Conservation (phyloP, 2,113 vertebrate genomes). For the Tyto alba region DNA sequence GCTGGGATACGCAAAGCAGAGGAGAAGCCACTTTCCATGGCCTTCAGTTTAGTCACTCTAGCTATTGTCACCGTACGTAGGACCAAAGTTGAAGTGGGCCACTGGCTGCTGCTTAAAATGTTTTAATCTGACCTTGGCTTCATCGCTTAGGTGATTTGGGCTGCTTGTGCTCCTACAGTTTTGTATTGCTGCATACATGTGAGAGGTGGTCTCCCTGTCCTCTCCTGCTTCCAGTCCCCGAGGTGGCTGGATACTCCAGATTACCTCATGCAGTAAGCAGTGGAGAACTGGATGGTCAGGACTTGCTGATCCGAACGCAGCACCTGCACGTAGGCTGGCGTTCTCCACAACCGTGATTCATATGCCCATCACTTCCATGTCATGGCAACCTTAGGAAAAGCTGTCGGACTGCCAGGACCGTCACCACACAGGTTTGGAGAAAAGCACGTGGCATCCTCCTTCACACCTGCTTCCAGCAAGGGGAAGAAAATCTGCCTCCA, state of each 20-base stretch:
- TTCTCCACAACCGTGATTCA: constrained; percentile 3
- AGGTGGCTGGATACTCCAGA: neutral
- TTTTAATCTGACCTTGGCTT: neutral
- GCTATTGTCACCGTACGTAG: neutral
- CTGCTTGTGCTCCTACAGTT: neutral
- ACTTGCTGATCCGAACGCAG: neutral
- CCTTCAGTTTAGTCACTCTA: neutral
- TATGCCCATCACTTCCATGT: neutral
- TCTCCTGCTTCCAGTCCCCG: neutral
- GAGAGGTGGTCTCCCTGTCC: neutral
- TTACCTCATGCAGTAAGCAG: neutral
- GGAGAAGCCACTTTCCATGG: neutral
- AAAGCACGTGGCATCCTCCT: neutral
- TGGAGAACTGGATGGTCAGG: neutral
- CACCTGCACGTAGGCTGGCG: neutral
- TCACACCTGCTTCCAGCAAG: neutral
- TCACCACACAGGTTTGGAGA: neutral
- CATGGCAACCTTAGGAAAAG: neutral
- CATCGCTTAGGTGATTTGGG: neutral
- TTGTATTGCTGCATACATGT: neutral
- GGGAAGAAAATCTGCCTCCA: neutral
- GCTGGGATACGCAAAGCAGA: neutral
- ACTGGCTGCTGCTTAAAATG: neutral
- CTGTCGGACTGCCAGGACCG: neutral
- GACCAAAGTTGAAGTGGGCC: neutral